These are phyloP conservation scores for Astur gentilis DNA, from an alignment of 2,113 vertebrate species.

Conservation along the genomic window DNA sequence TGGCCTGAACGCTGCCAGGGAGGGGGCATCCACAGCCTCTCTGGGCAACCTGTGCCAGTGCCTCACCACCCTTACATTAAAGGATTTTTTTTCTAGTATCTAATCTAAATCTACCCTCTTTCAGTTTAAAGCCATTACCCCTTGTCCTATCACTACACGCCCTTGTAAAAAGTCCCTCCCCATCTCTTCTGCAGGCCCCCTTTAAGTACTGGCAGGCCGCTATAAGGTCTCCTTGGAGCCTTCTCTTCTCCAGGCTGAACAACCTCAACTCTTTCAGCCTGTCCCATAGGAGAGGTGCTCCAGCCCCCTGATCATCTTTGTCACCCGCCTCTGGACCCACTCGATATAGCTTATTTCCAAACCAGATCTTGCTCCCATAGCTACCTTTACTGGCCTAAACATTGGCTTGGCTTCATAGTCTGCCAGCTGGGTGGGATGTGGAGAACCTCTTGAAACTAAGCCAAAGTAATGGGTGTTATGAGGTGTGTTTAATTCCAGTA, in stretches of 20 bases:
- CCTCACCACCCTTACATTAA: background rate
- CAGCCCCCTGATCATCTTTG: rapidly evolving
- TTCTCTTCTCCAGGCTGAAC: background rate
- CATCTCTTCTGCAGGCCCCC: background rate
- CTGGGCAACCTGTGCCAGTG: rapidly evolving
- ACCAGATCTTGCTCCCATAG: background rate
- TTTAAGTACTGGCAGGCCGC: background rate
- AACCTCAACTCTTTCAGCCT: background rate
- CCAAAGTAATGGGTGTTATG: background rate
- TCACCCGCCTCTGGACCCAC: background rate
- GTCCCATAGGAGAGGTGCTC: background rate
- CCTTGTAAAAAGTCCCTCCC: background rate
- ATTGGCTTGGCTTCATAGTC: background rate
- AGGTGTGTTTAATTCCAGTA: background rate
- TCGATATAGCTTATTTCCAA: background rate
- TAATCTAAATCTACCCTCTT: background rate
- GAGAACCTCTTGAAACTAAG: background rate
- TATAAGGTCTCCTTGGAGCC: background rate
- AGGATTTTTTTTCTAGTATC: background rate
- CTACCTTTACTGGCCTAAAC: background rate
- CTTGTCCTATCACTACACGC: rapidly evolving
- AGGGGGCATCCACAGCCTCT: background rate
- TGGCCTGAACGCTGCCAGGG: background rate
- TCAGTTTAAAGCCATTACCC: rapidly evolving
- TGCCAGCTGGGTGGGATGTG: background rate